Conservation (phyloP, 2,888 invertebrate genomes). For the Onchidella celtica region DNA sequence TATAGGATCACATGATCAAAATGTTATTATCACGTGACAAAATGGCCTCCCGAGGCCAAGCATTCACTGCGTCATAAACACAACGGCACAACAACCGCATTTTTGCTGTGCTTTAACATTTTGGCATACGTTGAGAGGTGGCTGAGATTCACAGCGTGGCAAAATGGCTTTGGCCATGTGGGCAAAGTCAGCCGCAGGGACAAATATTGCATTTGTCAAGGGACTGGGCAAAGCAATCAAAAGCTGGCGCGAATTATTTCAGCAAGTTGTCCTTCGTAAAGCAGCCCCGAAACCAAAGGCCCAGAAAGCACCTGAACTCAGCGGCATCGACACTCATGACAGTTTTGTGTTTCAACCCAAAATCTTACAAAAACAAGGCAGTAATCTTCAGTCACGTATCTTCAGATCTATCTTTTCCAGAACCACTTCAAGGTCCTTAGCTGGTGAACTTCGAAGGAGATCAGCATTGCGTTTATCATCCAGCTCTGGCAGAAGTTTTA, state of each 20-base stretch:
- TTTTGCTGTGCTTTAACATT: too few species aligned
- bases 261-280: constrained; percentile 20
- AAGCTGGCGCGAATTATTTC: constrained; percentile 34
- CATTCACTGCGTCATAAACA: background rate
- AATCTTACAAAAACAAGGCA: background rate
- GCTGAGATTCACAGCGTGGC: background rate
- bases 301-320: background rate
- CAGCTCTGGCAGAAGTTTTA: constrained; percentile 37
- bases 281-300: background rate
- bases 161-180: constrained; percentile 40
- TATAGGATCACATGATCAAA: background rate
- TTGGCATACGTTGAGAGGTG: background rate
- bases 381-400: constrained; percentile 8
- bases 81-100: too few species aligned
- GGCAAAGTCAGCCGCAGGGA: constrained; percentile 38
- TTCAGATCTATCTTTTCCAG: constrained; percentile 34
- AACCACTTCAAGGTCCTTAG: constrained; percentile 15
- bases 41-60: constrained; percentile 12
- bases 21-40: constrained; percentile 40
- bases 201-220: constrained; percentile 41
- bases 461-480: constrained; percentile 32
- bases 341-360: constrained; percentile 12
- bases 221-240: constrained; percentile 36
- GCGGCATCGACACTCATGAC: background rate
- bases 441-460: constrained; percentile 41